Base-by-base conservation (phyloP, 2,888 invertebrate genomes). In the Sepiola atlantica region DNA sequence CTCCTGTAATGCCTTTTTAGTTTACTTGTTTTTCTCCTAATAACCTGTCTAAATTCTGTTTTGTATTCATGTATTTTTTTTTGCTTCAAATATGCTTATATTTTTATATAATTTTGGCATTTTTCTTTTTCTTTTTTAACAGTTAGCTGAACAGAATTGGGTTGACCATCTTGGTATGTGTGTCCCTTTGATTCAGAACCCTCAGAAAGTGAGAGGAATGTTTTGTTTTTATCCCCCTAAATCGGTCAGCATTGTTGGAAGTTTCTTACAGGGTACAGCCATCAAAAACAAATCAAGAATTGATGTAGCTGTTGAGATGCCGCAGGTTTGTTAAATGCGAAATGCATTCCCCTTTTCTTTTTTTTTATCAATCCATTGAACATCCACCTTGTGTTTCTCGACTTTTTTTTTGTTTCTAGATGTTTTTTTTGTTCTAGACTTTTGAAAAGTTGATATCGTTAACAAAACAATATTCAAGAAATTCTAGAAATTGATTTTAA, bases 271-370 rank as follows among this genome's bases (percentile, higher is more conserved):
- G 10, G 98, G 98, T n/a, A 98, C 98, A 54, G 97, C 98, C 77
- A 97, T 98, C 28, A 98, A 98, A 55, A 98, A 98, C 0, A 98
- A 98, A 96, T 96, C 98, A 3, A 97, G 97, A 54, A 97, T 98
- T 3, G 98, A 99, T 96, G 95, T 99, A 94, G 98, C 98, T 96
- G 97, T 99, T 57, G 98, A 98, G 96, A 98, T 99, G 97, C 99
- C 99, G 0, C 98, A 98, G 95, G 98, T 98, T 96, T 95, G 77
- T 77, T 12, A 77, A 1, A 77, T 28, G 0, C 12, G n/a, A n/a
- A n/a, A 61, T 77, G 14, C 21, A 57, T 18, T 57, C 6, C 21
- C 20, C 20, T 20, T 57, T 20, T 57, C 2, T 77, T 14, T 77
- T 77, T 77, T 16, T 77, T 77, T 77, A 28, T 77, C 24, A 28